phyloP scores from a whole-genome alignment of 2,888 invertebrate species.

The Coenonympha glycerion region DNA sequence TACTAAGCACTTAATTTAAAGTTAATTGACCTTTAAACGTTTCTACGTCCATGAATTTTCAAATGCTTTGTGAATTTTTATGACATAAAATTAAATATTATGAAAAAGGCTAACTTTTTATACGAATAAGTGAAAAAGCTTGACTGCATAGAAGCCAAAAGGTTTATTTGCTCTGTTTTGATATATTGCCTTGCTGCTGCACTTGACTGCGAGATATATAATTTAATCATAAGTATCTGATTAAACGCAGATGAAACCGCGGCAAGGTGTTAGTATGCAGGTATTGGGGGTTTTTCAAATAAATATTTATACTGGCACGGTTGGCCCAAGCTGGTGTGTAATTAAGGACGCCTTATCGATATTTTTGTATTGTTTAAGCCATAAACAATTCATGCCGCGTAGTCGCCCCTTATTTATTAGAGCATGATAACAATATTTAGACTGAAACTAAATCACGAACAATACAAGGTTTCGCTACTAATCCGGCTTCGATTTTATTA shows the following conservation, averaged over 20 bases:
- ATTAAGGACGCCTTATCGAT: background rate
- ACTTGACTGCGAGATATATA: too few relatives aligned
- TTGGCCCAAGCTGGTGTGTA: too few relatives aligned
- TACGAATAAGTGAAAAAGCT: too few relatives aligned
- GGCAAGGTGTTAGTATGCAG: too few relatives aligned
- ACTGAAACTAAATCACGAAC: background rate
- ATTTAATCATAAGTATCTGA: too few relatives aligned
- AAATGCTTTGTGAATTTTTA: background rate
- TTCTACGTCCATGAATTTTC: background rate
- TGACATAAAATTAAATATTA: background rate
- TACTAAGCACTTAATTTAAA: background rate
- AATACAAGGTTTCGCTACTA: background rate
- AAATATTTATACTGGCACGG: too few relatives aligned
- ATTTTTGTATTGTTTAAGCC: slow-evolving; percentile 1
- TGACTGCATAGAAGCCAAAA: too few relatives aligned
- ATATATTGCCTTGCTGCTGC: too few relatives aligned
- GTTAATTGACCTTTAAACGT: background rate
- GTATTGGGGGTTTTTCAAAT: too few relatives aligned
- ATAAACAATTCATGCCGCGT: slow-evolving; percentile 29
- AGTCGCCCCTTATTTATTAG: slow-evolving; percentile 11
- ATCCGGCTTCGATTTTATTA: background rate
- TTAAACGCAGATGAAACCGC: too few relatives aligned
- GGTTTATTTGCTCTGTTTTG: too few relatives aligned
- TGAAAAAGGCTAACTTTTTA: too few relatives aligned
- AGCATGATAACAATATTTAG: slow-evolving; percentile 3